phyloP scores from a whole-genome alignment of 2,113 vertebrate species.

The Macquaria australasica region DNA sequence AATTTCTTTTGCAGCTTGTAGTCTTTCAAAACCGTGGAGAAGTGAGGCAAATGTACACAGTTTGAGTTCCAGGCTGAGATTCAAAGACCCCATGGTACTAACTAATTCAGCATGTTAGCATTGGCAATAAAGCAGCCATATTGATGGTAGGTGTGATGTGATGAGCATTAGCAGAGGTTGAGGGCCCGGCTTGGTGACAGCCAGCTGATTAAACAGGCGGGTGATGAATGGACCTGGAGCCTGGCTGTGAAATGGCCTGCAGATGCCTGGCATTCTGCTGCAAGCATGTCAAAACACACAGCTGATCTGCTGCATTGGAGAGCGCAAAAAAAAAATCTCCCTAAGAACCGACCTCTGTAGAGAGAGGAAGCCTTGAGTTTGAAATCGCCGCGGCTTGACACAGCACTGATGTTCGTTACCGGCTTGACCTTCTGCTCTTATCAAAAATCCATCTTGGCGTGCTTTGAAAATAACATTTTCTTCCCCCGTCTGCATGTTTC shows the following conservation, averaged over 20 bases:
- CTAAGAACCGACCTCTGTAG: neutral
- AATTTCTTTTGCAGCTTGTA: slow-evolving; percentile 1
- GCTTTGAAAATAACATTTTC: slow-evolving; percentile 35
- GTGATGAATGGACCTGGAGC: slow-evolving; percentile 61
- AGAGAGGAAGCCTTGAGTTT: neutral
- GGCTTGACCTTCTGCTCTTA: slow-evolving; percentile 47
- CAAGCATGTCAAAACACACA: slow-evolving; percentile 45
- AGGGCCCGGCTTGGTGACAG: slow-evolving; percentile 59
- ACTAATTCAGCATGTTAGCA: slow-evolving; percentile 43
- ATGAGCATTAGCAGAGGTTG: slow-evolving; percentile 59
- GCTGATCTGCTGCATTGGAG: slow-evolving; percentile 4
- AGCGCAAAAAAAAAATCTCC: neutral
- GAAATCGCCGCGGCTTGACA: slow-evolving; percentile 27
- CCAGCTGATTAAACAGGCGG: slow-evolving; percentile 72
- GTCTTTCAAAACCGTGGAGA: neutral
- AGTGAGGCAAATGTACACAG: neutral
- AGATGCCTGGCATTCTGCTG: slow-evolving; percentile 50
- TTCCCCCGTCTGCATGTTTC: slow-evolving; percentile 34
- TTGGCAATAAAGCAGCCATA: slow-evolving; percentile 36
- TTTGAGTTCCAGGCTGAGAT: slow-evolving; percentile 18
- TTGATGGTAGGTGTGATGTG: slow-evolving; percentile 57
- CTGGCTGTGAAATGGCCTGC: slow-evolving; percentile 59
- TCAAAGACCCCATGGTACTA: neutral
- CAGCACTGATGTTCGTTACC: slow-evolving; percentile 35
- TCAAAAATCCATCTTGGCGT: slow-evolving; percentile 45